Evolutionary conservation across 2,113 vertebrate species (phyloP).

Genomic region (Oncorhynchus masou): DNA sequence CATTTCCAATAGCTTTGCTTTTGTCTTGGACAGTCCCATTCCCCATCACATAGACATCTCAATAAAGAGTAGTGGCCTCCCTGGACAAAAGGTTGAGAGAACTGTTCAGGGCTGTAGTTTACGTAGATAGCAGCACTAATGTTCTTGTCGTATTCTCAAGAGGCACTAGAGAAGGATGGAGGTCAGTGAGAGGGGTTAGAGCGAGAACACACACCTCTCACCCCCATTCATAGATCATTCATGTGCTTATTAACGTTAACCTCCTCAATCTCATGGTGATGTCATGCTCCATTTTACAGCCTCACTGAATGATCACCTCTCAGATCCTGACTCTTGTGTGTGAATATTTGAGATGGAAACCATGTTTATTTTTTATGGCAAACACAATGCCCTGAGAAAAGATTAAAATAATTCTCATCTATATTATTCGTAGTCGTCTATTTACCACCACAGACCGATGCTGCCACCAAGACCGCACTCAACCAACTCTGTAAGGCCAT

Average conservation of each 20-base stretch:
- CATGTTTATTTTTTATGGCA: not conserved
- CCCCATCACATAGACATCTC: not conserved
- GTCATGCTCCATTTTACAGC: not conserved
- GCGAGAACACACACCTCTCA: not conserved
- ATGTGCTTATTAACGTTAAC: not conserved
- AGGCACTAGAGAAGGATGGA: not conserved
- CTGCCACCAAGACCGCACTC: no score
- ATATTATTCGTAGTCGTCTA: no score
- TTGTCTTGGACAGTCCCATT: not conserved
- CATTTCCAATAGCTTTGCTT: not conserved
- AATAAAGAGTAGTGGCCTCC: no score
- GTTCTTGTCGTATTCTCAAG: not conserved
- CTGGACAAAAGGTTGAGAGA: not conserved
- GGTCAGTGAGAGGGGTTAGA: not conserved
- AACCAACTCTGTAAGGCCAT: no score
- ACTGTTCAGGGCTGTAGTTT: not conserved
- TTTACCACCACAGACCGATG: no score
- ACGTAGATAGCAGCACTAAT: not conserved
- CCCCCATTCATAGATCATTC: not conserved
- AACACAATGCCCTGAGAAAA: not conserved
- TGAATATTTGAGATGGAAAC: not conserved
- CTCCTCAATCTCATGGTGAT: not conserved
- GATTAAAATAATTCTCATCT: no score
- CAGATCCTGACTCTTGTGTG: not conserved
- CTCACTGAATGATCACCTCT: not conserved